A percentile compares a stretch with the other conserved stretches of the same genome.
These are phyloP conservation scores for Merops nubicus DNA, from an alignment of 2,113 vertebrate genomes.

Conservation along the genomic window DNA sequence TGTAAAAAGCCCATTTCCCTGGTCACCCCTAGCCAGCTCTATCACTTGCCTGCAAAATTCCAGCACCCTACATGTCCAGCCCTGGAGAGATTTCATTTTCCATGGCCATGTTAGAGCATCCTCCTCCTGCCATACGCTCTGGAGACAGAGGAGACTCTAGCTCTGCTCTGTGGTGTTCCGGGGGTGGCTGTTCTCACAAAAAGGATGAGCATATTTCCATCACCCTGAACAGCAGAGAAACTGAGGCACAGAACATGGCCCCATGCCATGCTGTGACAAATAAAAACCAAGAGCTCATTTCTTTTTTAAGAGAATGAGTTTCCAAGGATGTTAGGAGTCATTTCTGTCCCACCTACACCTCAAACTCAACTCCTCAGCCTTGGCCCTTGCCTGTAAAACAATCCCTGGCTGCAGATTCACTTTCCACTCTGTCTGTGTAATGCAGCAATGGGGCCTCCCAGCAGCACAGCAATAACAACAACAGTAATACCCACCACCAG, in stretches of 20 bases:
- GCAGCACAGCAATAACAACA: neutral
- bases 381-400: neutral
- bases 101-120: neutral
- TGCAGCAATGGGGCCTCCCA: rapidly evolving
- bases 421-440: neutral
- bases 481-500: neutral
- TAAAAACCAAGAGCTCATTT: neutral
- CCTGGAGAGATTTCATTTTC: neutral
- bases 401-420: neutral
- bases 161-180: rapidly evolving
- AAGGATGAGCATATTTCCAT: neutral
- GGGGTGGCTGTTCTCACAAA: neutral
- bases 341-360: rapidly evolving
- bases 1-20: neutral
- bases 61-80: neutral
- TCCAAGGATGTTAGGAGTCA: neutral
- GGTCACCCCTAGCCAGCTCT: rapidly evolving
- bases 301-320: neutral
- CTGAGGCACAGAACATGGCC: neutral
- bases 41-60: neutral
- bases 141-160: neutral
- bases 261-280: rapidly evolving
- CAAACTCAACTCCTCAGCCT: neutral
- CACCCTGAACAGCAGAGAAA: neutral
- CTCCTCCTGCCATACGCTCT: neutral